These are phyloP conservation scores for Molothrus ater DNA, from an alignment of 2,797 vertebrate species.

Conservation along the genomic window DNA sequence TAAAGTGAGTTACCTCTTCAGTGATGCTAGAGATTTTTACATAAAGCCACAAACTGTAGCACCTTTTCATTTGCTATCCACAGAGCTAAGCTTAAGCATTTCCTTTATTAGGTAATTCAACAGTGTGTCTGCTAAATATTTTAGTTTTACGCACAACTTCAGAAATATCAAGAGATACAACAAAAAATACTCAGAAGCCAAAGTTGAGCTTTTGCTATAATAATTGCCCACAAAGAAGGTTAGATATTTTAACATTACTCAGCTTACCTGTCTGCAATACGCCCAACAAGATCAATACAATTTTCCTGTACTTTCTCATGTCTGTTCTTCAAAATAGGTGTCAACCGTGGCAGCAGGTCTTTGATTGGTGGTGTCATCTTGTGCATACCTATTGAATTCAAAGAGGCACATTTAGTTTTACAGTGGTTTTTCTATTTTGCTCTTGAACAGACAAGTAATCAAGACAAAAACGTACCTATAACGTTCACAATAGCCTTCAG, in stretches of 20 bases:
- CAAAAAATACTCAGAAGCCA: neutral
- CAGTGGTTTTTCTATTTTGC: neutral
- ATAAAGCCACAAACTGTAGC: neutral
- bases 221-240: neutral
- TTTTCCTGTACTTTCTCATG: constrained; percentile 99
- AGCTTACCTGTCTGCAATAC: constrained; percentile 94
- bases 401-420: neutral
- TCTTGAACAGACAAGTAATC: neutral
- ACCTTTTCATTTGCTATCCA: neutral
- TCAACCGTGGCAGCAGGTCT: constrained; percentile 94
- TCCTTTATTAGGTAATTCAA: neutral
- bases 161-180: neutral
- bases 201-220: neutral
- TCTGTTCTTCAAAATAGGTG: constrained; percentile 98
- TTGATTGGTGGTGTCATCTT: constrained; percentile 99
- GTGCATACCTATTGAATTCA: constrained; percentile 89
- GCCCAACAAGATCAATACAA: constrained; percentile 97
- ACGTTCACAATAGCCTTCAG: constrained; percentile 99
- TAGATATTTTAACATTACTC: neutral
- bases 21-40: neutral
- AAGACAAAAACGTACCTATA: constrained; percentile 83
- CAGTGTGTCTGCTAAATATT: neutral
- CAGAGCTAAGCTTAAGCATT: neutral
- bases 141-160: neutral
- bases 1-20: neutral